phyloP scores from a whole-genome alignment of 1,140 invertebrate species.

The Caenorhabditis tropicalis region DNA sequence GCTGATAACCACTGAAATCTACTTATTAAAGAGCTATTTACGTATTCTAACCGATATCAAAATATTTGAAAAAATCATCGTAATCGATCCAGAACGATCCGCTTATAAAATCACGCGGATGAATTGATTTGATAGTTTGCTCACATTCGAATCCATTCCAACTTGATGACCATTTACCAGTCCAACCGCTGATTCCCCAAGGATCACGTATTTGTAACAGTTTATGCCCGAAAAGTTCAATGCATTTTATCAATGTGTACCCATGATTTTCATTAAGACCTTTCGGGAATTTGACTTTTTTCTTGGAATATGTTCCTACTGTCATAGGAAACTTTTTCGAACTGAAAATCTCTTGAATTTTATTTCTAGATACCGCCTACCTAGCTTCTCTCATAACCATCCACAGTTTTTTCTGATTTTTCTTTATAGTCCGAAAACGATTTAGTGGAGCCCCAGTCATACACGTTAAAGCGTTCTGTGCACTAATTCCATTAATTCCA shows the following conservation, averaged over 20 bases:
- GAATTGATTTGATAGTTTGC: too few relatives aligned
- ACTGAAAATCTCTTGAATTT: not conserved
- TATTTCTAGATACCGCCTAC: not conserved
- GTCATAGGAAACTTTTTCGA: not conserved
- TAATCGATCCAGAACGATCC: not conserved
- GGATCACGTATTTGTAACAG: too few relatives aligned
- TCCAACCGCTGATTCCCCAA: too few relatives aligned
- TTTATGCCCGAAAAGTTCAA: too few relatives aligned
- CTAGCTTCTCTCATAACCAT: not conserved
- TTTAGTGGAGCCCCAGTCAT: not conserved
- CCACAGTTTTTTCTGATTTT: too few relatives aligned
- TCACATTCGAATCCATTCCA: too few relatives aligned
- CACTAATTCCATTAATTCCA: not conserved
- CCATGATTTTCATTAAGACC: too few relatives aligned
- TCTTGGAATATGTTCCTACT: not conserved
- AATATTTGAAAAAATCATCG: not conserved
- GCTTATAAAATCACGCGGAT: not conserved
- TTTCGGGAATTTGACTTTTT: too few relatives aligned
- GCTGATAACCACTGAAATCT: not conserved
- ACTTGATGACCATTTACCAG: too few relatives aligned
- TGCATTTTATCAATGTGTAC: too few relatives aligned
- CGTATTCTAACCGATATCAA: not conserved
- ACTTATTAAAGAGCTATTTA: not conserved
- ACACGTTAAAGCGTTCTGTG: not conserved
- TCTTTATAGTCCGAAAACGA: too few relatives aligned